Percentiles rank a stretch among this genome's conserved stretches.
Evolutionary conservation across 2,888 invertebrate genomes (phyloP).

Genomic region (Tupiocoris notatus): DNA sequence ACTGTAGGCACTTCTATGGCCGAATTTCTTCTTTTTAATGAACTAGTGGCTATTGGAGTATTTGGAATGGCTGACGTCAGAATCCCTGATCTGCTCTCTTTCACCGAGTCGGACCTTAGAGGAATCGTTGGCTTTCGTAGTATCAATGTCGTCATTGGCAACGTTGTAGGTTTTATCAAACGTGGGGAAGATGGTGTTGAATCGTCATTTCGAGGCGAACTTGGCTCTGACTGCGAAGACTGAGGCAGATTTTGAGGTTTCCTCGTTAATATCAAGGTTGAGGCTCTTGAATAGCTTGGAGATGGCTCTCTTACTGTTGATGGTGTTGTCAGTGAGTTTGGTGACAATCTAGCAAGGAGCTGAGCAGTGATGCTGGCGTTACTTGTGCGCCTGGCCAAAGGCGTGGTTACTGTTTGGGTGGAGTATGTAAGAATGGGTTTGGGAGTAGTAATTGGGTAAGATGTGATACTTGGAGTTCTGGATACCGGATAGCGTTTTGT

Average conservation of each 20-base stretch:
- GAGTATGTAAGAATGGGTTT: constrained; percentile 31
- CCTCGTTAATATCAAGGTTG: background rate
- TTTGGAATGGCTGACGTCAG: background rate
- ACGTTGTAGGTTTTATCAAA: constrained; percentile 13
- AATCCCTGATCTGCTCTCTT: constrained; percentile 1
- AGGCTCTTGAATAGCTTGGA: background rate
- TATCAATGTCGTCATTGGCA: background rate
- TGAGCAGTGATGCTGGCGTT: background rate
- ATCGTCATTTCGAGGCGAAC: background rate
- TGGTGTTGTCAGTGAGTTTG: background rate
- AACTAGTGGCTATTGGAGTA: background rate
- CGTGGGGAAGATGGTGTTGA: background rate
- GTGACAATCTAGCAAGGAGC: constrained; percentile 11
- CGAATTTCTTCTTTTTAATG: background rate
- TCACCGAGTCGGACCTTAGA: background rate
- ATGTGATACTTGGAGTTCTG: background rate
- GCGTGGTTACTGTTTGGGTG: constrained; percentile 24
- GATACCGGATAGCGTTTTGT: constrained; percentile 28
- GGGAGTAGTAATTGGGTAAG: background rate
- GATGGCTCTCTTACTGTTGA: background rate
- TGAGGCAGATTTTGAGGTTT: background rate
- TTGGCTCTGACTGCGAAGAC: background rate
- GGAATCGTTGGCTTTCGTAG: background rate
- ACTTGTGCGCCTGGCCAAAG: constrained; percentile 13
- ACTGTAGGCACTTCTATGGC: background rate